Conservation (phyloP, 2,888 invertebrate species). For the Ligdia adustata region DNA sequence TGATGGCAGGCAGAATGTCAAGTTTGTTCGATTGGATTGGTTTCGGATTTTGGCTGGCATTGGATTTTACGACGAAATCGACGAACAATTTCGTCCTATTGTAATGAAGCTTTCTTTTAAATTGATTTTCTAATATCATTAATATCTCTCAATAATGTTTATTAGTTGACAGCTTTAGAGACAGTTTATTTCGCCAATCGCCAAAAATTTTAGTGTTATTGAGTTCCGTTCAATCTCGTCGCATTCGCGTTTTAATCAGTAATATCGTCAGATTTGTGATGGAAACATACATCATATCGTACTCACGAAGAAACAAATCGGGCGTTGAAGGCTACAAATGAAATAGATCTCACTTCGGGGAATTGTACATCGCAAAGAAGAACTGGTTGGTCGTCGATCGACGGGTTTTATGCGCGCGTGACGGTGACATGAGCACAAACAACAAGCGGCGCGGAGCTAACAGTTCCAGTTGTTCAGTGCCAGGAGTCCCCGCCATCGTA, state of each 20-base stretch:
- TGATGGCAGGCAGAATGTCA: conserved; percentile 16
- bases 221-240: conserved; percentile 49
- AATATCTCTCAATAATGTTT: conserved; percentile 34
- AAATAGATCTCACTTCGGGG: conserved; percentile 45
- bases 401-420: conserved; percentile 72
- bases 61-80: conserved; percentile 56
- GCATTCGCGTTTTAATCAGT: conserved; percentile 40
- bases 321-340: conserved; percentile 78
- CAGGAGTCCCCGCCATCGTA: conserved; percentile 79
- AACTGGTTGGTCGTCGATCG: conserved; percentile 62
- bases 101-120: conserved; percentile 55
- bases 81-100: conserved; percentile 53
- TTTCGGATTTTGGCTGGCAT: conserved; percentile 47
- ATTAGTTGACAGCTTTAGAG: conserved; percentile 31
- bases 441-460: conserved; percentile 82
- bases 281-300: conserved; percentile 68
- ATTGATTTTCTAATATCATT: conserved; percentile 42
- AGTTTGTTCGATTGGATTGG: conserved; percentile 55
- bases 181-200: conserved; percentile 34
- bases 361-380: conserved; percentile 43
- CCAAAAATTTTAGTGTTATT: conserved; percentile 44
- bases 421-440: conserved; percentile 84
- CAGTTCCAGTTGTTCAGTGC: conserved; percentile 81
- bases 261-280: conserved; percentile 62
- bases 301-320: conserved; percentile 68